Base-by-base conservation (phyloP, 2,888 invertebrate species). In the Pediacus dermestoides region DNA sequence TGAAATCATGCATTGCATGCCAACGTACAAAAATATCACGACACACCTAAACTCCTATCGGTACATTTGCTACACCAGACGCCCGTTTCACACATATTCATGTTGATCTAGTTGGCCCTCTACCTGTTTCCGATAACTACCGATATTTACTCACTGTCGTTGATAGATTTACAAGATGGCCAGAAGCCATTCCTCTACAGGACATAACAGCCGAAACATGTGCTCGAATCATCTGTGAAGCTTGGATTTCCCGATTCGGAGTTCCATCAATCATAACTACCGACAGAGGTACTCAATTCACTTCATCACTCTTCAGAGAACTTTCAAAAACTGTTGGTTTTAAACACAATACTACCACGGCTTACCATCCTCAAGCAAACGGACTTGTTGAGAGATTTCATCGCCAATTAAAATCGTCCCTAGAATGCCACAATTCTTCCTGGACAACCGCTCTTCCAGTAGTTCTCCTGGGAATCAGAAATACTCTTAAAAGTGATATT, bases 81-180 rank as follows among this genome's bases (percentile, higher is more conserved):
- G 8, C 9, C 3, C 27, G 34, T n/a, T 36, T 36, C 15, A 12
- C 9, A 2, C 36, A 36, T 23, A 18, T 36, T 34, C 32, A 36
- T 12, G 8, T 50, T 6, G 48, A 48, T 15, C 7, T 50, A 1
- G 44, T 48, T 2, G 51, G 46, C 2, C 49, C 51, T 3, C 30
- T 49, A 9, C 44, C 38, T 8, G 22, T 15, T 2, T 28, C 21
- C 2, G 12, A 44, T 3, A 35, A 34, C 2, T 39, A 12, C 13
- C 23, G 16, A 23, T 49, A 51, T 18, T 28, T 13, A 3, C 25
- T 45, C 1, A 47, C 47, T 2, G 41, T 49, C 13, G 32, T 47
- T 1, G 48, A 50, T 26, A n/a, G 41, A 2, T 47, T 39, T 21
- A 31, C 50, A 1, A 16, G 42, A 7, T 49, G 46, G 46, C 46